Evolutionary conservation across 2,888 invertebrate species (phyloP), one percentile per base, ranked within the genome.

Genomic region (Meta bourneti): DNA sequence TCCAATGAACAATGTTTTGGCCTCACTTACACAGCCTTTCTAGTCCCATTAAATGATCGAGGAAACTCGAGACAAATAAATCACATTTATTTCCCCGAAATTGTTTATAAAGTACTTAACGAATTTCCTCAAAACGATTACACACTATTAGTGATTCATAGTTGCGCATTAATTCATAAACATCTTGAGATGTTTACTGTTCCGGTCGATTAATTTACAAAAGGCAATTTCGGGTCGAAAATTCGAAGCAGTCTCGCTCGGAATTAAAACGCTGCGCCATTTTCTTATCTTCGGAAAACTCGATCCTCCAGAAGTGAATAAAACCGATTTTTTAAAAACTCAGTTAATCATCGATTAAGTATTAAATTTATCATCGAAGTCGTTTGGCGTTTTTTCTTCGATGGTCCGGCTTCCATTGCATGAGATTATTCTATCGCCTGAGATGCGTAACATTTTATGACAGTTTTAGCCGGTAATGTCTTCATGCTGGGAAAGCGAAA

Each of bases 361-460:
- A 54, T 74, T 84, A 84, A 84, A 84, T 84, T 84, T 75, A 84
- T 75, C 52, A 82, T 70, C 79, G 54, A 61, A 70, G 48, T 72
- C 51, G 34, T 77, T 77, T 52, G 52, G 20, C 20, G n/a, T 78
- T n/a, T 78, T 19, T 52, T 78, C 7, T 34, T 34, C 54, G 54
- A 54, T n/a, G 79, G 19, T 48, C 11, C 13, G 83, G 16, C 52
- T 11, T 61, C 61, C 61, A 9, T 16, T 34, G 34, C 34, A 34
- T 34, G 34, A 34, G 81, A 81, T 34, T 81, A 61, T 54, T 72
- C 19, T 7, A 78, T 13, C 54, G n/a, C 19, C n/a, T 61, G n/a
- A 74, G 61, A 84, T n/a, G 61, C 61, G 16, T 84, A 61, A 75
- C 84, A 61, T 75, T 84, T 82, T 84, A 84, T 84, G 84, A 72